Evolutionary conservation across 2,797 vertebrate genomes (phyloP), one percentile per base, ranked within the genome.

Genomic region (Gymnocypris eckloni): DNA sequence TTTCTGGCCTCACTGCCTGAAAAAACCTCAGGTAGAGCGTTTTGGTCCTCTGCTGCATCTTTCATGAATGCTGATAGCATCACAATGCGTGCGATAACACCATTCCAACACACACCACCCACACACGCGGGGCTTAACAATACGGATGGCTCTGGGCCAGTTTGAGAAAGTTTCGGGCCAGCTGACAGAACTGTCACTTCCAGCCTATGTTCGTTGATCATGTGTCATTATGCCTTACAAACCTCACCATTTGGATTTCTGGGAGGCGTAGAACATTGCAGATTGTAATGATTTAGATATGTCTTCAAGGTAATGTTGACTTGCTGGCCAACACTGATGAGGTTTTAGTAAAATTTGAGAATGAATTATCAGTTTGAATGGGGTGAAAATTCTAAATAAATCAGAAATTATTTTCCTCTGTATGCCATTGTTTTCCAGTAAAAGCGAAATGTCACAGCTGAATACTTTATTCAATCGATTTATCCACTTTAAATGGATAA

Each of bases 31-130:
- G 78, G 66, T 86, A 71, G 75, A 81, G 45, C 54, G 64, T 11
- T 39, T 48, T 85, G 79, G 73, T 66, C 61, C 67, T 84, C 56
- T 82, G 54, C 41, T 71, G 76, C 72, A 69, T 85, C 67, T 82
- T 81, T 85, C 25, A 73, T 82, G 76, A 78, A 84, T 22, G 50
- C 70, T 56, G 79, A 89, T 86, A 85, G 83, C 67, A 88, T 86
- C 73, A 66, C 25, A 73, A 85, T 80, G 43, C 6, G 25, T 86
- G 33, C 76, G 52, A 75, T 81, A 84, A 80, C 77, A 87, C 41
- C 61, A 85, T 84, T 59, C 39, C 48, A 81, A 71, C 66, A 82
- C 56, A 83, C 45, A 8, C 66, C 37, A 66, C 61, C 79, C 79
- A 70, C 79, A 67, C 73, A 79, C 52, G 8, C 4, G 41, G 12